Base-by-base conservation (phyloP, 2,888 invertebrate genomes). In the Perithous albicinctus region DNA sequence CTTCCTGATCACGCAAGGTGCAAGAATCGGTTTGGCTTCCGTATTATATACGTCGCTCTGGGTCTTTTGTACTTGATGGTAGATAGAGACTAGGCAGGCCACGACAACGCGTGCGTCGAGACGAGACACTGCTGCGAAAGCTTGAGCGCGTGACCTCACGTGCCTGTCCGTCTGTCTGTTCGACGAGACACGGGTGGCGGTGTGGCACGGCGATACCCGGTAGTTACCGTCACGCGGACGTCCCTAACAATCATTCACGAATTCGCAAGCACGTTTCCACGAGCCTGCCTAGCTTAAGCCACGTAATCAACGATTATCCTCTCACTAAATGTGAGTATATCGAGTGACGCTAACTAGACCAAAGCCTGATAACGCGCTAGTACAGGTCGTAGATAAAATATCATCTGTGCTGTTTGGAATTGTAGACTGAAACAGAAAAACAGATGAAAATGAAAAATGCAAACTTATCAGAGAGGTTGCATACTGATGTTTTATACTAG, bases 201-300 rank as follows among this genome's bases (percentile, higher is more conserved):
- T 75, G 75, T n/a, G n/a, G 46, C 46, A 46, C 59, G 84, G 80
- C 88, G 89, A 90, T 88, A 89, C 91, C 90, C 88, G 87, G 91
- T 92, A 91, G 91, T 92, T 91, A 91, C 88, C 90, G 91, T 92
- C 91, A 92, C 91, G 91, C 90, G 89, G 90, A 80, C 78, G 82
- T 78, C 73, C 82, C 79, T 69, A 82, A 67, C 78, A 83, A 84
- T 83, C 82, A 84, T 84, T 69, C 84, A 73, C 74, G 83, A 80
- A 77, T 77, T 63, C 74, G 26, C 51, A 43, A 56, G 41, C 64
- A 15, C 54, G 32, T 29, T 66, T 56, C n/a, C 85, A 87, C 85
- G 86, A 85, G 85, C 87, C 56, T 56, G 54, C 29, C 54, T 29
- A 26, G 54, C 67, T 77, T 69, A 46, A 69, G n/a, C 76, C 86